Conservation (phyloP, 2,888 invertebrate genomes). For the Mimachlamys varia region DNA sequence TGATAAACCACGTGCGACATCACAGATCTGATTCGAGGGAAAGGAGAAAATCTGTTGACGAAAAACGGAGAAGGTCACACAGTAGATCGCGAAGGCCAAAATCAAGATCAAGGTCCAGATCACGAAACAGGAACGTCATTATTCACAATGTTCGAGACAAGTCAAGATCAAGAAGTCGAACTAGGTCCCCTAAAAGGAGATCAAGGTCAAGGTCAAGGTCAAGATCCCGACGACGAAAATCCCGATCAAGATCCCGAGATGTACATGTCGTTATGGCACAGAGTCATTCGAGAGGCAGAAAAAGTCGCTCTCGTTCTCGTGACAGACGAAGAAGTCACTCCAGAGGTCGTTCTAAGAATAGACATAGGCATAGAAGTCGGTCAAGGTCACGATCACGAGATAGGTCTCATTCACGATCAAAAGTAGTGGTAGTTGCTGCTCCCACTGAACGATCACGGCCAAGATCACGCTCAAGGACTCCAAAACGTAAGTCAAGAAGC, state of each 20-base stretch:
- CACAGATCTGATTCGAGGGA: slow-evolving; percentile 23
- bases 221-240: slow-evolving; percentile 25
- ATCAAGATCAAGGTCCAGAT: slow-evolving; percentile 36
- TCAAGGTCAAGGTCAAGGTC: slow-evolving; percentile 40
- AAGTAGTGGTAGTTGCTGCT: slow-evolving; percentile 1
- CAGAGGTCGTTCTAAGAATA: not conserved
- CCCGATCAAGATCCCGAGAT: not conserved
- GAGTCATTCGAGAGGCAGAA: slow-evolving; percentile 25
- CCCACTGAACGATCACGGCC: slow-evolving; percentile 23
- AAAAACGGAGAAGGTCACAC: not conserved
- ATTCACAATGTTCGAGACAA: not conserved
- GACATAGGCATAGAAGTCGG: not conserved
- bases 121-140: slow-evolving; percentile 6
- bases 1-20: slow-evolving; percentile 35
- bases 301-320: slow-evolving; percentile 6
- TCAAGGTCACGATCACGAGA: slow-evolving; percentile 22
- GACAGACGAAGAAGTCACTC: slow-evolving; percentile 31
- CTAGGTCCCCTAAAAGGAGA: slow-evolving; percentile 36
- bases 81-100: not conserved
- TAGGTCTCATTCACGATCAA: slow-evolving; percentile 1
- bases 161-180: slow-evolving; percentile 9
- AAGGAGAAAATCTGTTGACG: not conserved
- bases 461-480: slow-evolving; percentile 38
- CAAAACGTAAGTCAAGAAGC: not conserved
- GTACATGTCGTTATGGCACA: slow-evolving; percentile 33